Percentiles rank a stretch among this genome's conserved stretches.
phyloP scores from a whole-genome alignment of 2,797 vertebrate genomes.

The Poliocrania exsul region DNA sequence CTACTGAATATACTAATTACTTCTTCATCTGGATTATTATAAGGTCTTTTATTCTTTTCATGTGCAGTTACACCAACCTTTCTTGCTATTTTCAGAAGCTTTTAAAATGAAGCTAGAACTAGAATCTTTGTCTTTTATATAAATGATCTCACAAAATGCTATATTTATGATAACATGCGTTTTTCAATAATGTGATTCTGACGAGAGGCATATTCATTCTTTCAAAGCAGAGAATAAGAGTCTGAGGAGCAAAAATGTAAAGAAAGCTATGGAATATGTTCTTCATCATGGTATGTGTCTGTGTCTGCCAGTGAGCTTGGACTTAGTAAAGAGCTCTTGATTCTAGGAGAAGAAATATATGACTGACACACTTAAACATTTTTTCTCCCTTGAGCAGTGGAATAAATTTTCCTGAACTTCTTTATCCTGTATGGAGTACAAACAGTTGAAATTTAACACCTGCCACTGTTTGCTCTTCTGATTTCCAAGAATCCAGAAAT shows the following conservation, averaged over 20 bases:
- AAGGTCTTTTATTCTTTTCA: neutral
- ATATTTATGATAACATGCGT: neutral
- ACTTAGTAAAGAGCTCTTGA: neutral
- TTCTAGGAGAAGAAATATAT: neutral
- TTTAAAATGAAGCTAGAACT: neutral
- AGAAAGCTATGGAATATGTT: neutral
- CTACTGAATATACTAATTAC: neutral
- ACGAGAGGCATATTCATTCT: neutral
- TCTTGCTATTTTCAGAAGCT: neutral
- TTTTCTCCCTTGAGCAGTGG: neutral
- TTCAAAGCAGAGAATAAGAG: neutral
- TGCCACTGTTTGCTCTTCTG: constrained; percentile 3
- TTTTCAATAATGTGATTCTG: neutral
- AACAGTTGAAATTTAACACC: neutral
- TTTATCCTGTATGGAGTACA: neutral
- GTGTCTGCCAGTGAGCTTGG: neutral
- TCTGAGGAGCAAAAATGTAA: neutral
- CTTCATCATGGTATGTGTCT: neutral
- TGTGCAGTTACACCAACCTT: neutral
- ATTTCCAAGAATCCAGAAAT: neutral
- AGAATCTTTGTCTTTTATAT: neutral
- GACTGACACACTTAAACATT: neutral
- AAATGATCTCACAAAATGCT: neutral
- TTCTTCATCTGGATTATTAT: neutral
- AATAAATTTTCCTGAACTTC: neutral